These are phyloP conservation scores for Aphidius colemani DNA, from an alignment of 2,888 invertebrate species.

Conservation along the genomic window DNA sequence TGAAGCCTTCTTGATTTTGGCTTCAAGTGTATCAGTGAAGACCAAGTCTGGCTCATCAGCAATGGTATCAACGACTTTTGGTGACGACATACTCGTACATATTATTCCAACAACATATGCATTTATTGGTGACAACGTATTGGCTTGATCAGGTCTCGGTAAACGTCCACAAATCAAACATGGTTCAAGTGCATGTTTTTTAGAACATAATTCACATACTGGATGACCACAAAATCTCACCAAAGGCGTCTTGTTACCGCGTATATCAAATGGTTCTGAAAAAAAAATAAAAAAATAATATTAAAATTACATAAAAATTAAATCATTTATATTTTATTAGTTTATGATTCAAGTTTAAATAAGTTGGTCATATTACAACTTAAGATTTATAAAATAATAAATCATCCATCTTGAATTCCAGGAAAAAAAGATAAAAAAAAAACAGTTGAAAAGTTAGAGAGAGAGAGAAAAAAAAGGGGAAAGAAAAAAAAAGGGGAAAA, in stretches of 20 bases:
- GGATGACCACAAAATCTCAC: conserved; percentile 71
- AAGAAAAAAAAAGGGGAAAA: too few relatives aligned
- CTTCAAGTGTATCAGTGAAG: conserved; percentile 30
- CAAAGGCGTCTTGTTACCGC: conserved; percentile 60
- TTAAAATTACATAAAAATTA: too few relatives aligned
- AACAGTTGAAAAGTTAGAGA: background rate
- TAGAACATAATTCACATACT: conserved; percentile 68
- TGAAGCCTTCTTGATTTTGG: conserved; percentile 27
- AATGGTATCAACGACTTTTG: background rate
- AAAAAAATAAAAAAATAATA: background rate
- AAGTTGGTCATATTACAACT: too few relatives aligned
- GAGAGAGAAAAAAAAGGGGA: background rate
- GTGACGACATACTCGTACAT: conserved; percentile 27
- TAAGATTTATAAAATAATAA: too few relatives aligned
- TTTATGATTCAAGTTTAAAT: too few relatives aligned
- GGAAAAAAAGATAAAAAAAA: conserved; percentile 20
- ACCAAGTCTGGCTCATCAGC: conserved; percentile 38
- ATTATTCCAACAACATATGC: conserved; percentile 52
- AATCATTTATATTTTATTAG: too few relatives aligned
- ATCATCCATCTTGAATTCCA: background rate
- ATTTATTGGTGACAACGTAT: conserved; percentile 54
- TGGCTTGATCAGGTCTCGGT: conserved; percentile 27
- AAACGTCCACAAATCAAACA: conserved; percentile 52
- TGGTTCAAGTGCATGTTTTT: conserved; percentile 55
- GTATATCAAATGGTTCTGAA: conserved; percentile 34